Conservation (phyloP, 2,888 invertebrate genomes). For the Drosophila fulvimacula region DNA sequence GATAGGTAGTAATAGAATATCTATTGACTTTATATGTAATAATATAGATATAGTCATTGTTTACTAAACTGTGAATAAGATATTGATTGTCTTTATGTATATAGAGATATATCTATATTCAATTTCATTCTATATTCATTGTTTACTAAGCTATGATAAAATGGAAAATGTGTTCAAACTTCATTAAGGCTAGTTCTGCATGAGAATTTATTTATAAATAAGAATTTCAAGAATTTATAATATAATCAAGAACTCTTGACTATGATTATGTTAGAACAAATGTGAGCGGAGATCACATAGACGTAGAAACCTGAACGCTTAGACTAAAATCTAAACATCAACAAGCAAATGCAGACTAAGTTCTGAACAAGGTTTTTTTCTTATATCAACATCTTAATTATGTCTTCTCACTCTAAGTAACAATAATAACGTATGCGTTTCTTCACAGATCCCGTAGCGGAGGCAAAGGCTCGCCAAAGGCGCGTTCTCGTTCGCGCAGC, state of each 20-base stretch:
- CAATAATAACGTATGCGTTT: background rate
- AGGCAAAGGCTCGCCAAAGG: constrained; percentile 62
- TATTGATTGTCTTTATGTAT: no score
- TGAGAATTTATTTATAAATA: background rate
- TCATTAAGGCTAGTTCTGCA: background rate
- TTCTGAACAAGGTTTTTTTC: background rate
- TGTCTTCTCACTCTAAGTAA: background rate
- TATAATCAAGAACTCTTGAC: no score
- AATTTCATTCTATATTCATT: no score
- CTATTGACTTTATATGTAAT: no score
- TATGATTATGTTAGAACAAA: background rate
- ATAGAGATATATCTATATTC: no score
- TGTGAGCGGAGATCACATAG: background rate
- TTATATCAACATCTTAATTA: background rate
- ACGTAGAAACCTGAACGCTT: background rate
- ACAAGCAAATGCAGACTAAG: no score
- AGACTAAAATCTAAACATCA: background rate
- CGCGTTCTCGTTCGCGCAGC: constrained; percentile 65
- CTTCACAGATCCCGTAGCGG: constrained; percentile 68
- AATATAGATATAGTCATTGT: no score
- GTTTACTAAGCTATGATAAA: no score
- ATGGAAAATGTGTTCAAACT: no score
- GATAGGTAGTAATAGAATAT: no score
- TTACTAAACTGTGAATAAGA: no score
- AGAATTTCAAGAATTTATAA: no score